Evolutionary conservation across 2,113 vertebrate genomes (phyloP), one percentile per base, ranked within the genome.

Genomic region (Todiramphus chloris): DNA sequence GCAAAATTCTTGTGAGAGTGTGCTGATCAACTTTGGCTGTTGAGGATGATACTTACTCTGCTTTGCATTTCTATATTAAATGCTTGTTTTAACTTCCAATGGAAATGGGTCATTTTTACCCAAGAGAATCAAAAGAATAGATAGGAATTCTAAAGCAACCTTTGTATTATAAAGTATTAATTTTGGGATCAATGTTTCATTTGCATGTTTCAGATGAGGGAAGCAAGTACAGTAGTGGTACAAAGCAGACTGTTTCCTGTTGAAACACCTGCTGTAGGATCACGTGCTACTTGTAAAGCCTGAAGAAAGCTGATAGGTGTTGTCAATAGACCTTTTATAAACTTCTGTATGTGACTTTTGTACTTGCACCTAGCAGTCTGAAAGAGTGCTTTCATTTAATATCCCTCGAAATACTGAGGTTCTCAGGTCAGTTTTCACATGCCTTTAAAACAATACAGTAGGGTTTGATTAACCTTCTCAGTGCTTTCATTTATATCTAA

Each of bases 191-290:
- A 5, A 64, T 79, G 33, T 77, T 41, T 5, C 13, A 3, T 68
- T 75, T 85, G 16, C 7, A 25, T n/a, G 33, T 30, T 31, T 56
- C 43, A 75, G 43, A 25, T 2, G 0, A 67, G 14, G 37, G 28
- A 33, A 55, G 27, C 12, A 51, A 59, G 33, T 82, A 13, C 4
- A 5, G 7, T 35, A 44, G 35, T 0, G 0, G 11, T 58, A 48
- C 16, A 28, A 58, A 81, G 51, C 48, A 78, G n/a, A 13, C 35
- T 33, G 4, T 56, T 92, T 78, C 9, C 46, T 73, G 0, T 18
- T 44, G 48, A 62, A 68, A 37, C 8, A 55, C 11, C 11, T 89
- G 23, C 53, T 59, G 0, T 23, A n/a, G 63, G 39, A 39, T 70
- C 31, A 15, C 12, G 13, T 4, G 0, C 10, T 83, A 2, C 64